phyloP scores from a whole-genome alignment of 2,797 vertebrate species.

The Phalloptychus januarius region DNA sequence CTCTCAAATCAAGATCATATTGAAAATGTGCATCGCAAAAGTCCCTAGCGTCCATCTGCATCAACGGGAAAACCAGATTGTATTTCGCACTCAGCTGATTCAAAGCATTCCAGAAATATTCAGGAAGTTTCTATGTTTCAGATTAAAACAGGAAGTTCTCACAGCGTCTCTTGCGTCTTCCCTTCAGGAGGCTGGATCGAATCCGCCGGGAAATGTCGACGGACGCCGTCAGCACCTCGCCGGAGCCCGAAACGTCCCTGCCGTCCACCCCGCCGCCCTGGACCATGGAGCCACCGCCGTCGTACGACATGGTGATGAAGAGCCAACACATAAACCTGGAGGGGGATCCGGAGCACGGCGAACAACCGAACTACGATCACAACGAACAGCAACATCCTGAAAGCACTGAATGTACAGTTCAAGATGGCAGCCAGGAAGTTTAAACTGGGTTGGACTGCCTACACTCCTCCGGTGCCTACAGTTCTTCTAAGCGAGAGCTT shows the following conservation, averaged over 20 bases:
- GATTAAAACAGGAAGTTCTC: neutral
- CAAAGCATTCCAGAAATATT: neutral
- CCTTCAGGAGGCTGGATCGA: slow-evolving; percentile 80
- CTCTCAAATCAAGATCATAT: neutral
- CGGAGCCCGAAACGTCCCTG: slow-evolving; percentile 59
- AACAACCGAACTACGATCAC: neutral
- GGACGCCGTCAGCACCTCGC: slow-evolving; percentile 56
- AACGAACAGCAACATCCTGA: neutral
- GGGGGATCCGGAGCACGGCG: slow-evolving; percentile 47
- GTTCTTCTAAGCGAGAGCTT: slow-evolving; percentile 4
- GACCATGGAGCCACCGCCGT: slow-evolving; percentile 80
- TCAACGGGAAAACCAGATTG: neutral
- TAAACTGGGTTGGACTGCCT: slow-evolving; percentile 30
- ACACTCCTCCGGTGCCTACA: slow-evolving; percentile 39
- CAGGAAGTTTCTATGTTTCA: neutral
- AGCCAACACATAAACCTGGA: slow-evolving; percentile 66
- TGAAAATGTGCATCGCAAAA: neutral
- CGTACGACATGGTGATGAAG: slow-evolving; percentile 86
- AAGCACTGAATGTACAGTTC: neutral
- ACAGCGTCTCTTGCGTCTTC: neutral
- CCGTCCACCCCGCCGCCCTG: slow-evolving; percentile 77
- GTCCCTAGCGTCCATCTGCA: neutral
- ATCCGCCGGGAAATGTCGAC: slow-evolving; percentile 80
- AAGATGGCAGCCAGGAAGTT: slow-evolving; percentile 14
- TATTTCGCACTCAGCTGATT: neutral